Conservation (phyloP, 2,888 invertebrate genomes). For the Cheilosia urbana region DNA sequence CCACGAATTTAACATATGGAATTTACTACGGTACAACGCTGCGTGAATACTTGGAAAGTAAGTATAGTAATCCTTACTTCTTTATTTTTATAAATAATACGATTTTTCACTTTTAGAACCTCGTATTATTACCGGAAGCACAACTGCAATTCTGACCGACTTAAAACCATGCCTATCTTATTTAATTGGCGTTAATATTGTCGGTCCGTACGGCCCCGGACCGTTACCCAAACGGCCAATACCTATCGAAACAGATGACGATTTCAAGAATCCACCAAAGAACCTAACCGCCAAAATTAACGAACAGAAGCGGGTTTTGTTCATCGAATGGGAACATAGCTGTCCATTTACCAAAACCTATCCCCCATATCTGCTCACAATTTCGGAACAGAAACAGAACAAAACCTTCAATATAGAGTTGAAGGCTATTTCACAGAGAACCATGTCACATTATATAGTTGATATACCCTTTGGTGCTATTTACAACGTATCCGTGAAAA, state of each 20-base stretch:
- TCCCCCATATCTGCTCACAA: constrained; percentile 83
- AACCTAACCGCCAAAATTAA: constrained; percentile 85
- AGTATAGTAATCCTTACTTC: constrained; percentile 77
- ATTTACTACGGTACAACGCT: constrained; percentile 88
- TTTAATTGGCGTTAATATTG: constrained; percentile 88
- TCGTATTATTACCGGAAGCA: constrained; percentile 84
- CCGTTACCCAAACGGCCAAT: constrained; percentile 86
- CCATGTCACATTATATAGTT: constrained; percentile 84
- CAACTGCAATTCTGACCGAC: constrained; percentile 85
- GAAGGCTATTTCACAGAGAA: constrained; percentile 84
- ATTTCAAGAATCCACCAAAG: constrained; percentile 89
- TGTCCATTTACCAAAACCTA: constrained; percentile 84
- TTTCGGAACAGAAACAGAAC: constrained; percentile 84
- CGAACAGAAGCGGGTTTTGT: constrained; percentile 84
- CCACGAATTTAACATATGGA: constrained; percentile 85
- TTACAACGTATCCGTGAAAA: constrained; percentile 84
- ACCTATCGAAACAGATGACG: constrained; percentile 86
- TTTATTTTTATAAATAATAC: background rate
- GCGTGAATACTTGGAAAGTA: constrained; percentile 86
- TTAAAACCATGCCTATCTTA: constrained; percentile 91
- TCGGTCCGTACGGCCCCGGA: constrained; percentile 87
- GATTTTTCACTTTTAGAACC: constrained; percentile 80
- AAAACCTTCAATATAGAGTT: constrained; percentile 84
- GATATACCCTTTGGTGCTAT: constrained; percentile 85
- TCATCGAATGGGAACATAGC: constrained; percentile 89